phyloP scores from a whole-genome alignment of 2,797 vertebrate species.

The Pipistrellus pygmaeus region DNA sequence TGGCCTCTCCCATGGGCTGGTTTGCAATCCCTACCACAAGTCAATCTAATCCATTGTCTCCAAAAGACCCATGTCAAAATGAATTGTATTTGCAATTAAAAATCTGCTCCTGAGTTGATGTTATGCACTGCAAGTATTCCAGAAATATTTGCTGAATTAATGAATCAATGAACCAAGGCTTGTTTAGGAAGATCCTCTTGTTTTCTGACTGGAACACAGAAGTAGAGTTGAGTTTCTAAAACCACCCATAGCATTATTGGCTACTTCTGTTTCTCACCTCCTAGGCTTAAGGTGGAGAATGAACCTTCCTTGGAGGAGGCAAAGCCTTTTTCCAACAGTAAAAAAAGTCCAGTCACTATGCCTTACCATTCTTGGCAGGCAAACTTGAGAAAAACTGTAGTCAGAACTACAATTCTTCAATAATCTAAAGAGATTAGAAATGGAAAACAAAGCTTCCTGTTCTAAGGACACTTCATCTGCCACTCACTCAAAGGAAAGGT shows the following conservation, averaged over 20 bases:
- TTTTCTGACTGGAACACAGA: not conserved
- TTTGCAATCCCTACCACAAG: constrained; percentile 10
- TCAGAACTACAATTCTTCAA: not conserved
- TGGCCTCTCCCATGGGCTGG: not conserved
- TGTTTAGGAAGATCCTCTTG: not conserved
- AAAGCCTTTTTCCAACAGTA: not conserved
- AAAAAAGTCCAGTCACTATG: not conserved
- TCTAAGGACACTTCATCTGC: not conserved
- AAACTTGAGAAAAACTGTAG: constrained; percentile 11
- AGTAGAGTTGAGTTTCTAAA: not conserved
- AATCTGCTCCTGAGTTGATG: not conserved
- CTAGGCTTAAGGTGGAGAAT: not conserved
- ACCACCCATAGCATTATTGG: not conserved
- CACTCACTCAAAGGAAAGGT: not conserved
- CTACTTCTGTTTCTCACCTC: constrained; percentile 39
- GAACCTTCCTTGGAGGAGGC: not conserved
- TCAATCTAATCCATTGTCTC: not conserved
- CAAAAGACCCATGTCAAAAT: not conserved
- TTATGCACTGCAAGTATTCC: not conserved
- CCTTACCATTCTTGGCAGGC: too few relatives aligned
- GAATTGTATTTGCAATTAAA: not conserved
- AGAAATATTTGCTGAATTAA: constrained; percentile 28
- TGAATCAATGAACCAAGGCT: not conserved
- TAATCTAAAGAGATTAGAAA: not conserved
- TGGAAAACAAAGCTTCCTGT: not conserved